phyloP scores from a whole-genome alignment of 2,888 invertebrate species.

The Lypha dubia region DNA sequence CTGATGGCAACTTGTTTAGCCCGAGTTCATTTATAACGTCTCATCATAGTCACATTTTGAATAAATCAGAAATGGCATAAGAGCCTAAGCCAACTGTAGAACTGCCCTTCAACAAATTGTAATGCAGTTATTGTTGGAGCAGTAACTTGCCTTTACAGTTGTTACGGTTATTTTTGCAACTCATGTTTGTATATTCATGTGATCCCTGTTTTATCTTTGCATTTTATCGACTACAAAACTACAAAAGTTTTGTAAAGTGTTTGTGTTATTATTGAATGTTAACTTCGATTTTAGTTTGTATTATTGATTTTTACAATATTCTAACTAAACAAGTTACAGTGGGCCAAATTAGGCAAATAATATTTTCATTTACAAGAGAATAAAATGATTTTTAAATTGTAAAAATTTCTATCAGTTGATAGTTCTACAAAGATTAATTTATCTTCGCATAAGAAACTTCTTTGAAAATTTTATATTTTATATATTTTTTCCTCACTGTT shows the following conservation, averaged over 20 bases:
- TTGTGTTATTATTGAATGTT: constrained; percentile 59
- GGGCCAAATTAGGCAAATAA: not conserved
- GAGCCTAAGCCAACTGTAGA: not conserved
- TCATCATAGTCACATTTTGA: no score
- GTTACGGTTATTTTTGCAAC: constrained; percentile 26
- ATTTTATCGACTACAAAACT: constrained; percentile 51
- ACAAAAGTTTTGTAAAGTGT: constrained; percentile 49
- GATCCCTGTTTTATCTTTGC: constrained; percentile 55
- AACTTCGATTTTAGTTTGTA: constrained; percentile 59
- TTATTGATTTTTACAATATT: constrained; percentile 52
- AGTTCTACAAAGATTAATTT: no score
- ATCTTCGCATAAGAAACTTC: not conserved
- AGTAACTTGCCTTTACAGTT: no score
- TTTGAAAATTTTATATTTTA: not conserved
- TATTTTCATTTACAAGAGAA: not conserved
- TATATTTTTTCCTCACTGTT: constrained; percentile 21
- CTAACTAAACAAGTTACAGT: constrained; percentile 49
- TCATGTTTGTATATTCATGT: constrained; percentile 41
- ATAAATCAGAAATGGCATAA: not conserved
- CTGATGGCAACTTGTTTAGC: no score
- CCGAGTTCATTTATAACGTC: no score
- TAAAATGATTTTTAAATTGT: not conserved
- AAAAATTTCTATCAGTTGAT: not conserved
- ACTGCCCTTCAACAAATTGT: not conserved
- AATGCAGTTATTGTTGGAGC: constrained; percentile 8